Percentiles rank a stretch among this genome's conserved stretches.
Conservation (phyloP, 2,888 invertebrate genomes). For the Dorcus hopei region DNA sequence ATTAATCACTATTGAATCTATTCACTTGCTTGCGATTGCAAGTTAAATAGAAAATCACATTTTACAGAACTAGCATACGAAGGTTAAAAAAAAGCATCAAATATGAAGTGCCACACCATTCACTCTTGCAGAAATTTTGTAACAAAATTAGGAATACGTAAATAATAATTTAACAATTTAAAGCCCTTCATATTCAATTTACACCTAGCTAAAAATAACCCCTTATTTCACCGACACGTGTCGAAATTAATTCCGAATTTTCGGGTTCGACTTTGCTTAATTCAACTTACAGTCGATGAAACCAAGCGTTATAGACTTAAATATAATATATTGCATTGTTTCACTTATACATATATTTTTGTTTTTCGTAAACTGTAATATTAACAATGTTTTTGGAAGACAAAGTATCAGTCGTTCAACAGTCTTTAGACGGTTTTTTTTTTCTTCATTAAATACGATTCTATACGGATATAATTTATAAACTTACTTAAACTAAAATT, state of each 20-base stretch:
- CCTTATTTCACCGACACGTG: too few species aligned
- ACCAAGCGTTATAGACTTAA: not conserved
- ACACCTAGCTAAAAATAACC: not conserved
- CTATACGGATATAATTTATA: not conserved
- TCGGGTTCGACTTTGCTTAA: too few species aligned
- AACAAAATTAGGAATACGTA: not conserved
- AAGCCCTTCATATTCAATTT: not conserved
- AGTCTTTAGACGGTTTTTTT: conserved; percentile 1
- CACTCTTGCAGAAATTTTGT: not conserved
- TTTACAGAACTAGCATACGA: not conserved
- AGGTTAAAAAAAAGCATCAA: not conserved
- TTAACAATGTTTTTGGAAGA: conserved; percentile 8
- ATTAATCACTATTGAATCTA: not conserved
- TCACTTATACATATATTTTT: not conserved
- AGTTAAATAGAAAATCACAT: not conserved
- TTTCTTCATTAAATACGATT: not conserved
- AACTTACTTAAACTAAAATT: conserved; percentile 4
- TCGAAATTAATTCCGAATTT: too few species aligned
- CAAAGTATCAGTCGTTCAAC: conserved; percentile 13
- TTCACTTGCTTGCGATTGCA: not conserved
- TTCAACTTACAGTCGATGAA: not conserved
- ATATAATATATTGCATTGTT: conserved; percentile 8
- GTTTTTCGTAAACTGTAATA: not conserved
- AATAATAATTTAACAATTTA: not conserved
- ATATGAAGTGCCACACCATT: not conserved